These are phyloP conservation scores for Lonchura striata DNA, from an alignment of 2,113 vertebrate species.

Conservation along the genomic window DNA sequence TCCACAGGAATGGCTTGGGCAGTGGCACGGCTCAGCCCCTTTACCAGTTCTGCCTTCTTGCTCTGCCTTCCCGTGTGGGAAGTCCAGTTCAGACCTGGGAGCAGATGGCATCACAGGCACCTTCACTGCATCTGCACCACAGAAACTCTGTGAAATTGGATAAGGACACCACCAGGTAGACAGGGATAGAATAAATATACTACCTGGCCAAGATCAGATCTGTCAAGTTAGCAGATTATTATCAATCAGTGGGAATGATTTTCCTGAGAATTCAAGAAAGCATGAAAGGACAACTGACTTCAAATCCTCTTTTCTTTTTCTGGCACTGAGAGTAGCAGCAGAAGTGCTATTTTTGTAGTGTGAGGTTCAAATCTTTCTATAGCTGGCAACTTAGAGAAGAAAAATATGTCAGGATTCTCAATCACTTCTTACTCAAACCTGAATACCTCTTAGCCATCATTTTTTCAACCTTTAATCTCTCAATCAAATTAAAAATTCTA, in stretches of 20 bases:
- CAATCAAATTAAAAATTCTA: not conserved
- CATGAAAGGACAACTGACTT: not conserved
- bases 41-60: not conserved
- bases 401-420: not conserved
- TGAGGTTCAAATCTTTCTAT: not conserved
- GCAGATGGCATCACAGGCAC: not conserved
- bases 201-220: not conserved
- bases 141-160: not conserved
- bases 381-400: not conserved
- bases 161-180: not conserved
- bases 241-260: not conserved
- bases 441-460: not conserved
- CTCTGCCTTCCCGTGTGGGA: not conserved
- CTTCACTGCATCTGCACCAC: not conserved
- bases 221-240: not conserved
- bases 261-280: not conserved
- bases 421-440: not conserved
- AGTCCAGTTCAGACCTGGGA: not conserved
- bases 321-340: not conserved
- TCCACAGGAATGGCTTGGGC: not conserved
- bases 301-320: not conserved
- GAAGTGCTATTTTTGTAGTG: not conserved
- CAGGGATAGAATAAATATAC: not conserved
- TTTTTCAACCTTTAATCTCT: not conserved
- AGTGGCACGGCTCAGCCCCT: not conserved